Percentiles rank a stretch among this genome's conserved stretches.
Conservation (phyloP, 2,113 vertebrate species). For the Anguilla rostrata region DNA sequence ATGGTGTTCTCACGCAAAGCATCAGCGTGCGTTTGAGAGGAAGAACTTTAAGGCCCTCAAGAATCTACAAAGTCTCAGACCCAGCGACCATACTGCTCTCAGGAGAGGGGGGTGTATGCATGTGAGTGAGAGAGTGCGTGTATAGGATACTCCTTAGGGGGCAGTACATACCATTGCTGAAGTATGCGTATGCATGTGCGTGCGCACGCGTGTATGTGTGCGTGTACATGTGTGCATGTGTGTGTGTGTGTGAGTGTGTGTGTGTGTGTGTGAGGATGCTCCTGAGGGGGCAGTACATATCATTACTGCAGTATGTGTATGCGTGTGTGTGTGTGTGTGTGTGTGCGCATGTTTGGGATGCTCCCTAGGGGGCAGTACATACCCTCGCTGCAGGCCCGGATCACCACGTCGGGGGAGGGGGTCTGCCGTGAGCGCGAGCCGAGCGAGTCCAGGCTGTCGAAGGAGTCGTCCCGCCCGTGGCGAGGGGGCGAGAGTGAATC, state of each 20-base stretch:
- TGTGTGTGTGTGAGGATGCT: no score
- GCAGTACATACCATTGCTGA: no score
- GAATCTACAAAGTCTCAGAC: neutral
- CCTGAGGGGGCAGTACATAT: no score
- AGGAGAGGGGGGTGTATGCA: neutral
- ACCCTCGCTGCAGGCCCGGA: constrained; percentile 89
- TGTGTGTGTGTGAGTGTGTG: no score
- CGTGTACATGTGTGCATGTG: no score
- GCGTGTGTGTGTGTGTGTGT: neutral
- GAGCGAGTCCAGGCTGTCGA: constrained; percentile 91
- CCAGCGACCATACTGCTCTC: neutral
- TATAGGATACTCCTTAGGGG: no score
- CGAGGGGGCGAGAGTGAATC: constrained; percentile 91
- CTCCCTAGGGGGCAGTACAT: constrained; percentile 46
- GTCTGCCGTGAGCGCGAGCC: constrained; percentile 93
- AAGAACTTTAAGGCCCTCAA: neutral
- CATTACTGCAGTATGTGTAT: no score
- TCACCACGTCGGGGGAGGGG: constrained; percentile 89
- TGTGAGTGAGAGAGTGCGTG: neutral
- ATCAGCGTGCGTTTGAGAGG: neutral
- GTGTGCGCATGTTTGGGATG: no score
- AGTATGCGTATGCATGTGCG: no score
- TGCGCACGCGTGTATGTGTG: no score
- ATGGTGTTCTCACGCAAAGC: neutral
- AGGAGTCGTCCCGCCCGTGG: constrained; percentile 91